Evolutionary conservation across 2,797 vertebrate genomes (phyloP).

Genomic region (Cephalopachus bancanus): DNA sequence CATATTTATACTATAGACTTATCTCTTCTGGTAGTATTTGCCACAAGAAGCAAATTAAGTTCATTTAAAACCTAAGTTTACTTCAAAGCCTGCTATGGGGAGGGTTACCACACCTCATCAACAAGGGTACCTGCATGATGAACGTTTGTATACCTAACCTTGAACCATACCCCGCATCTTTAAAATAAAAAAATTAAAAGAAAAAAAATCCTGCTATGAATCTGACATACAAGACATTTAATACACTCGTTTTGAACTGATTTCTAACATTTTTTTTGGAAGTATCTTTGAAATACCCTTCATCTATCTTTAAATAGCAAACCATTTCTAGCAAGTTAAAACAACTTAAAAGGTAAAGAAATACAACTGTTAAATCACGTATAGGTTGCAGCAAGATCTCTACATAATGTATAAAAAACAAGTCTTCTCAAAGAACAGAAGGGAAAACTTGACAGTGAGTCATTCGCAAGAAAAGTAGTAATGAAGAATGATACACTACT

Average conservation of each 20-base stretch:
- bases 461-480: not conserved
- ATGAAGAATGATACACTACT: not conserved
- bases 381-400: not conserved
- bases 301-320: not conserved
- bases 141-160: too few species aligned
- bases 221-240: not conserved
- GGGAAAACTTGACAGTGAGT: not conserved
- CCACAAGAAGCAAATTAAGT: slow-evolving; percentile 18
- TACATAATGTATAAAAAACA: not conserved
- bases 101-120: too few species aligned
- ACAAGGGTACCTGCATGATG: too few species aligned
- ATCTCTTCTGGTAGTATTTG: slow-evolving; percentile 8
- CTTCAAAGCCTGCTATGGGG: not conserved
- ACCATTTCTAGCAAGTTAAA: not conserved
- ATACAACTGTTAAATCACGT: too few species aligned
- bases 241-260: not conserved
- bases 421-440: not conserved
- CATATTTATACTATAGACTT: not conserved
- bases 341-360: not conserved
- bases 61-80: slow-evolving; percentile 46
- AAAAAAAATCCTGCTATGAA: not conserved
- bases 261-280: not conserved
- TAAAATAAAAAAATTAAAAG: too few species aligned
- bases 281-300: not conserved
- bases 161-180: too few species aligned